Percentiles rank a stretch among this genome's conserved stretches.
These are phyloP conservation scores for Barypeithes pellucidus DNA, from an alignment of 2,888 invertebrate genomes.

Conservation along the genomic window DNA sequence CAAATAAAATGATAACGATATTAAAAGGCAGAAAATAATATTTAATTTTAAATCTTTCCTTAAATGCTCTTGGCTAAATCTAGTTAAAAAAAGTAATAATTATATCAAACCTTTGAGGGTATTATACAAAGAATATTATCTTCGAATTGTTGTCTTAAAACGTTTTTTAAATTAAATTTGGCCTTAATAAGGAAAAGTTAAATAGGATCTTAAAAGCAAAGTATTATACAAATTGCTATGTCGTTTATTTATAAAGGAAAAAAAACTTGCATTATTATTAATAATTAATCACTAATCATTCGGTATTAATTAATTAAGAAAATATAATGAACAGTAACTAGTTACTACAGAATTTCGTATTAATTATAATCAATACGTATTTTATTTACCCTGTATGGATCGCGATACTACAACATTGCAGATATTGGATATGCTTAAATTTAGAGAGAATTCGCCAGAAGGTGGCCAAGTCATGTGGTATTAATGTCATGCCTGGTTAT, in stretches of 20 bases:
- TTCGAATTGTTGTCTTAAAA: slow-evolving; percentile 4
- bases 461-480: too few relatives aligned
- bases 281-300: too few relatives aligned
- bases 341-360: too few relatives aligned
- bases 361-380: too few relatives aligned
- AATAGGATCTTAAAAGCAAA: neutral
- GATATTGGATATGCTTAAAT: too few relatives aligned
- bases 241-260: neutral
- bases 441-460: too few relatives aligned
- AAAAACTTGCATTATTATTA: neutral
- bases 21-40: neutral
- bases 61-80: neutral
- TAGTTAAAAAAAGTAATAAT: neutral
- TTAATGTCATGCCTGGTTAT: too few relatives aligned
- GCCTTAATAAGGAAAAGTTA: neutral
- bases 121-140: neutral
- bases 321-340: too few relatives aligned
- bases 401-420: too few relatives aligned
- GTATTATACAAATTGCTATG: neutral
- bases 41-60: too few relatives aligned
- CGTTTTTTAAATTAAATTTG: neutral
- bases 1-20: neutral
- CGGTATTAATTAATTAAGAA: too few relatives aligned
- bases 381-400: too few relatives aligned
- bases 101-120: slow-evolving; percentile 3